Evolutionary conservation across 2,888 invertebrate genomes (phyloP).

Genomic region (Didymodactylos carnosus): DNA sequence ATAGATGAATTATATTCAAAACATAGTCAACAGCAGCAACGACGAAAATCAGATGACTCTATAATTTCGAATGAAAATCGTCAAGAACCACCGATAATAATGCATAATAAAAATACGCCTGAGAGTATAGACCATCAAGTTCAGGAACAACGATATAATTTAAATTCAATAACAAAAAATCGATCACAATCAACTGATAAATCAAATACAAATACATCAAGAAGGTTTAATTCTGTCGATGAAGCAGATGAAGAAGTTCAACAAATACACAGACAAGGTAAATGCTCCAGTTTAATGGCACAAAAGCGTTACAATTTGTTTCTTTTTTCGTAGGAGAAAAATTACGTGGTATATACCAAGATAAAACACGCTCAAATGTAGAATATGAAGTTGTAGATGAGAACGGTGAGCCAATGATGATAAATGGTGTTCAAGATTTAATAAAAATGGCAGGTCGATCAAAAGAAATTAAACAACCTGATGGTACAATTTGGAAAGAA

Average conservation of each 20-base stretch:
- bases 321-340: no score
- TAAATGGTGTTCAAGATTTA: background rate
- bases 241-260: constrained; percentile 1
- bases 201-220: background rate
- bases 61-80: no score
- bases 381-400: background rate
- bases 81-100: no score
- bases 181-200: background rate
- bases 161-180: background rate
- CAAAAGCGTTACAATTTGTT: no score
- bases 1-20: background rate
- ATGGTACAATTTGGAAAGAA: constrained; percentile 9
- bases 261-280: background rate
- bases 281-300: no score
- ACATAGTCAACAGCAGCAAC: no score
- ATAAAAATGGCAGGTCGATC: background rate
- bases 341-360: no score
- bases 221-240: background rate
- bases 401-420: background rate
- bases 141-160: background rate
- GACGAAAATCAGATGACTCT: background rate
- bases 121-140: no score
- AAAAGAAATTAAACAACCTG: constrained; percentile 4
- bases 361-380: background rate
- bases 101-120: no score